Conservation (phyloP, 2,113 vertebrate species). For the Corythoichthys intestinalis region DNA sequence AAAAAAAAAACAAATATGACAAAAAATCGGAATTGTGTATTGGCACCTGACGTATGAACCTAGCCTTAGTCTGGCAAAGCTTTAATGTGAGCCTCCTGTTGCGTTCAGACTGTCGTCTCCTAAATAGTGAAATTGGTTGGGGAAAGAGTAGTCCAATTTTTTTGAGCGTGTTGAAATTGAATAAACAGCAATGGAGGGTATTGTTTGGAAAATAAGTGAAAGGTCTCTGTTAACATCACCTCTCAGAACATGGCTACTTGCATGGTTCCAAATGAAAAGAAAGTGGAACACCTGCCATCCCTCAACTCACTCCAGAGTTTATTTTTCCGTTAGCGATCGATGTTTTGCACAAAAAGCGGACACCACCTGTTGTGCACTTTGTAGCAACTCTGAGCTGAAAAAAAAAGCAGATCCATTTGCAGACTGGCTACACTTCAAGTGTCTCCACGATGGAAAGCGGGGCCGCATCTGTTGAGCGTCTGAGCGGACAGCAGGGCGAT, state of each 20-base stretch:
- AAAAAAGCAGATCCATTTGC: neutral
- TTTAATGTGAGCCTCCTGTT: constrained; percentile 22
- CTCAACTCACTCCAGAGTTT: constrained; percentile 8
- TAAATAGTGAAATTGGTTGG: constrained; percentile 46
- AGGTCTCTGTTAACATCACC: constrained; percentile 35
- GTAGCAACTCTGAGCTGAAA: neutral
- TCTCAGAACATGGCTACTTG: constrained; percentile 8
- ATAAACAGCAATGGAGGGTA: neutral
- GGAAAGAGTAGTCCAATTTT: constrained; percentile 45
- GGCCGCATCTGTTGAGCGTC: constrained; percentile 34
- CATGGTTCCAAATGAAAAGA: constrained; percentile 25
- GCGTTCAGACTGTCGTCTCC: constrained; percentile 48
- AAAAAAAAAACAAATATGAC: no score
- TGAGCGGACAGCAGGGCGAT: neutral
- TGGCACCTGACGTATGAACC: no score
- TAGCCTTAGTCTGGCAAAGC: neutral
- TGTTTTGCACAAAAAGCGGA: constrained; percentile 7
- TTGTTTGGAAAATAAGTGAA: constrained; percentile 36
- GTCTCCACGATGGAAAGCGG: neutral
- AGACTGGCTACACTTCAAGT: neutral
- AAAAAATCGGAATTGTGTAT: no score
- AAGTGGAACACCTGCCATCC: constrained; percentile 52
- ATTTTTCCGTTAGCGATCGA: constrained; percentile 13
- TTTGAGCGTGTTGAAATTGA: constrained; percentile 15
- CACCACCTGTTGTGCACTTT: neutral